These are phyloP conservation scores for Steatocranus sp. DNA, from an alignment of 2,797 vertebrate genomes.

Conservation along the genomic window DNA sequence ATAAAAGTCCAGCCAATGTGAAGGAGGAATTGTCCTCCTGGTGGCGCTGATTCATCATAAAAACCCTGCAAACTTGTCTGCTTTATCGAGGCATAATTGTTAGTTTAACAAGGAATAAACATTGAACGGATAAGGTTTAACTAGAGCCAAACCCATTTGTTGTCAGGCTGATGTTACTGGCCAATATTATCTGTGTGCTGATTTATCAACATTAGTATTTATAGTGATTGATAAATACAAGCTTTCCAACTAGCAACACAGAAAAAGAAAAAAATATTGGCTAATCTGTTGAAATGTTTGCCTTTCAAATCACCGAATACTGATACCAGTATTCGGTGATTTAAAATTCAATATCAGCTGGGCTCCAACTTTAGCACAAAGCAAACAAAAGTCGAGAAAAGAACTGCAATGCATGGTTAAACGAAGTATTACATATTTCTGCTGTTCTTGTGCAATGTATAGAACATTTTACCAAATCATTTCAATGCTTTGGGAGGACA, in stretches of 20 bases:
- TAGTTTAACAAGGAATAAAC: not conserved
- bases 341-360: not conserved
- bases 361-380: not conserved
- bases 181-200: not conserved
- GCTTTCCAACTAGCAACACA: not conserved
- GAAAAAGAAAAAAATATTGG: not conserved
- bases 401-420: not conserved
- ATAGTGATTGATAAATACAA: not conserved
- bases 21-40: not conserved
- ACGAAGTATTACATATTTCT: fast-evolving
- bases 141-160: not conserved
- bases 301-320: not conserved
- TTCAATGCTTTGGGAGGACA: not conserved
- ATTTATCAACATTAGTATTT: not conserved
- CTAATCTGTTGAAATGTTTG: not conserved
- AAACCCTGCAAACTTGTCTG: not conserved
- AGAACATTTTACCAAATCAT: not conserved
- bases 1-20: not conserved
- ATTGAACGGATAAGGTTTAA: not conserved
- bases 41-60: fast-evolving
- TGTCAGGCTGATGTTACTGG: not conserved
- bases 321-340: fast-evolving
- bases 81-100: not conserved
- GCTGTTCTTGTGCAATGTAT: not conserved
- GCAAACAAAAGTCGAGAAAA: not conserved